Base-by-base conservation (phyloP, 2,113 vertebrate species). In the Clarias batrachus region DNA sequence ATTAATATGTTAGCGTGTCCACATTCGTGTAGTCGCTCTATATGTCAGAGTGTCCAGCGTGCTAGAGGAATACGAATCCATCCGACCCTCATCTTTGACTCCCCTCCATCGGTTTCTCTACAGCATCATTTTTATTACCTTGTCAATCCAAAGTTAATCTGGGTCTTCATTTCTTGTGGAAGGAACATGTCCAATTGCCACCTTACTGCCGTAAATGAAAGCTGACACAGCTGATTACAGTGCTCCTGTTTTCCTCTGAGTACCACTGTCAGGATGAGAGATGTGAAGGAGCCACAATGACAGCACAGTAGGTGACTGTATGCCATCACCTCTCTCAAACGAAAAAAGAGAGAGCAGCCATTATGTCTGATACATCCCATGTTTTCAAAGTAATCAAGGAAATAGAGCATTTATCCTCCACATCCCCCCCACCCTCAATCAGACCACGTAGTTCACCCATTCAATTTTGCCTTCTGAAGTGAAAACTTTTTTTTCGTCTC, bases 151-250 rank as follows among this genome's bases (percentile, higher is more conserved):
- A 73, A 85, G 84, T 54, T 71, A 77, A 83, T 80, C 48, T 84
- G 33, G 10, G 73, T 79, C 82, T 81, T 88, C 54, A 77, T 87
- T 85, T 76, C 54, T 76, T 85, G 77, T 82, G 59, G 78, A 81
- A 80, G 85, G 80, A 87, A 71, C 79, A 86, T 82, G 30, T 82
- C 62, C 85, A 81, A 77, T 87, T 87, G 77, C 82, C 73, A 86
- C 81, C 68, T 74, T 63, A 25, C 56, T 63, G 71, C 76, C 41
- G 48, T 27, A 89, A 85, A 89, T 86, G 81, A 90, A 90, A 90
- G 77, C 81, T 80, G 78, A 86, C 84, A 81, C 80, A 66, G 62
- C 73, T 89, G 90, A 86, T 89, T 89, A 86, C 81, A 86, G 90
- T 74, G 77, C 81, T 83, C 76, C 68, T 70, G 84, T 63, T 66